Evolutionary conservation across 2,888 invertebrate species (phyloP).

Genomic region (Stegana nigrithorax): DNA sequence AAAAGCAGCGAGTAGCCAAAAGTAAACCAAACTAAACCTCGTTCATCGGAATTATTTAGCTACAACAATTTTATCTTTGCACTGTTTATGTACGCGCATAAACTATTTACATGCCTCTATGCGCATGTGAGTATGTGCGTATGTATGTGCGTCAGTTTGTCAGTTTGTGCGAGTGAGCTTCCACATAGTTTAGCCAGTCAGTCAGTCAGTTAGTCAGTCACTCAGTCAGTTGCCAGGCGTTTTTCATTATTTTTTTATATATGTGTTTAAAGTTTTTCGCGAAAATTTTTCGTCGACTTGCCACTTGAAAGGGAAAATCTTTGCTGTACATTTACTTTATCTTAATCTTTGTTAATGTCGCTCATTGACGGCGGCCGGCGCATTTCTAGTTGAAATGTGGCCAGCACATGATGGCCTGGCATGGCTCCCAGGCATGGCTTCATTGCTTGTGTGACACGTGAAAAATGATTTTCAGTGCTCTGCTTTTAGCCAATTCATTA

Average conservation of each 20-base stretch:
- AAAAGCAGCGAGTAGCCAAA: constrained; percentile 5
- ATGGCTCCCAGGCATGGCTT: constrained; percentile 31
- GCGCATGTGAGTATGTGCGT: too few species aligned
- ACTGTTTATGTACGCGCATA: not conserved
- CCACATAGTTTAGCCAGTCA: constrained; percentile 15
- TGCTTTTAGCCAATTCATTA: too few species aligned
- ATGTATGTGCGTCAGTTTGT: not conserved
- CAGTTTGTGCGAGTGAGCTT: too few species aligned
- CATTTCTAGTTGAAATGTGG: constrained; percentile 42
- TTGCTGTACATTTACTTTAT: constrained; percentile 16
- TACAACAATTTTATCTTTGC: not conserved
- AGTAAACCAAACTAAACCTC: constrained; percentile 44
- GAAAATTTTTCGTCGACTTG: constrained; percentile 39
- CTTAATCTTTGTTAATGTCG: too few species aligned
- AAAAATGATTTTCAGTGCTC: not conserved
- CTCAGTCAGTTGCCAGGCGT: constrained; percentile 29
- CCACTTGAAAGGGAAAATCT: constrained; percentile 49
- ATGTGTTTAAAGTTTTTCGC: constrained; percentile 57
- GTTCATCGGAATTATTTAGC: constrained; percentile 30
- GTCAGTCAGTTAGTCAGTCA: too few species aligned
- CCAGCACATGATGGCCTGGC: constrained; percentile 50
- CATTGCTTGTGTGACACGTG: constrained; percentile 32
- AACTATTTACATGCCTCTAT: not conserved
- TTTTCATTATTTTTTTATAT: constrained; percentile 47
- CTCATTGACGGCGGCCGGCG: too few species aligned